Percentiles rank a stretch among this genome's conserved stretches.
phyloP scores from a whole-genome alignment of 1,140 invertebrate species.

The Dendrolimus punctatus region DNA sequence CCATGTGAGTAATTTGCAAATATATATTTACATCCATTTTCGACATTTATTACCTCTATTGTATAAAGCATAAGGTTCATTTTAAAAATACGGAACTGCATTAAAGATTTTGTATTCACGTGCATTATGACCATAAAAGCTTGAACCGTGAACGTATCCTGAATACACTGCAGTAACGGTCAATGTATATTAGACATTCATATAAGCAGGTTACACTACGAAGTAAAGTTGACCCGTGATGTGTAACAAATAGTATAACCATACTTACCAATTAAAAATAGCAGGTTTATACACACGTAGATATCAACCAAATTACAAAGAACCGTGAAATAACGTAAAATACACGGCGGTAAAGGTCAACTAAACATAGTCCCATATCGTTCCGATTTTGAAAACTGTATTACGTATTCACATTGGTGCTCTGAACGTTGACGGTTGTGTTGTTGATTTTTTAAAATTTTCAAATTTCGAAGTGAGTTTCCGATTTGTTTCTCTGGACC shows the following conservation, averaged over 20 bases:
- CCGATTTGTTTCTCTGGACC: constrained; percentile 10
- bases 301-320: neutral
- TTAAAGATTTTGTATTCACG: constrained; percentile 9
- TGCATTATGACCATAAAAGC: constrained; percentile 19
- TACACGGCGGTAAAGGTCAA: neutral
- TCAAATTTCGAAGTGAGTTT: constrained; percentile 17
- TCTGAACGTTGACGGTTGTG: constrained; percentile 26
- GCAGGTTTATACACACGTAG: neutral
- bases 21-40: constrained; percentile 8
- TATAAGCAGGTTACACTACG: too few relatives aligned
- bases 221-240: too few relatives aligned
- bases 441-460: constrained; percentile 28
- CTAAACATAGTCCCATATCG: constrained; percentile 4
- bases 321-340: neutral
- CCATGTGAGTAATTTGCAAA: constrained; percentile 36
- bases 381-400: constrained; percentile 51
- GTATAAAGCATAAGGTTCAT: constrained; percentile 7
- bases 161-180: constrained; percentile 19
- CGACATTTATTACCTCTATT: constrained; percentile 11
- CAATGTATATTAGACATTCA: constrained; percentile 22
- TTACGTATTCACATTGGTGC: constrained; percentile 49
- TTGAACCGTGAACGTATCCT: constrained; percentile 20
- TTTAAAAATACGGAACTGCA: constrained; percentile 10
- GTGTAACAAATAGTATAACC: too few relatives aligned
- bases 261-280: neutral